These are phyloP conservation scores for Nycteola revayana DNA, from an alignment of 2,888 invertebrate genomes.

Conservation along the genomic window DNA sequence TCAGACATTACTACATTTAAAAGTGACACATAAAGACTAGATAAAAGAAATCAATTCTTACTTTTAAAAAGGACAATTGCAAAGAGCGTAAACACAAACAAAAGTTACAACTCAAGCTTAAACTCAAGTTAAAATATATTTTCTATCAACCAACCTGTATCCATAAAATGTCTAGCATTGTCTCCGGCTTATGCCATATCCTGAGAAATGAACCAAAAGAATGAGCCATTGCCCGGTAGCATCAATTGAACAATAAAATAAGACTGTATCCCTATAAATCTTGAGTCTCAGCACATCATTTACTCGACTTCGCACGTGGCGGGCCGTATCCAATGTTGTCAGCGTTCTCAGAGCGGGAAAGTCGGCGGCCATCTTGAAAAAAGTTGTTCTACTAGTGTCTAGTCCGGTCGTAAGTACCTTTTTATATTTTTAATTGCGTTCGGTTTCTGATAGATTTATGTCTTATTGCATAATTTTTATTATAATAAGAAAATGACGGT, in stretches of 20 bases:
- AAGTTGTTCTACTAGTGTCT: slow-evolving; percentile 55
- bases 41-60: too few species aligned
- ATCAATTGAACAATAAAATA: slow-evolving; percentile 28
- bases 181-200: too few species aligned
- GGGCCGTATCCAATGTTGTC: slow-evolving; percentile 51
- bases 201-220: too few species aligned
- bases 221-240: slow-evolving; percentile 22
- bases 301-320: slow-evolving; percentile 58
- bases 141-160: too few species aligned
- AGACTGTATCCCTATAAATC: slow-evolving; percentile 39
- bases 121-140: too few species aligned
- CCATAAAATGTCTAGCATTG: too few species aligned
- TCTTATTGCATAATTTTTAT: slow-evolving; percentile 27
- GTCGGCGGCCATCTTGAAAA: slow-evolving; percentile 64
- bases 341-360: slow-evolving; percentile 54
- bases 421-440: slow-evolving; percentile 38
- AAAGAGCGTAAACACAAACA: too few species aligned
- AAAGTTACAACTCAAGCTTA: too few species aligned
- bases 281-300: slow-evolving; percentile 40
- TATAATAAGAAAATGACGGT: not conserved
- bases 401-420: slow-evolving; percentile 32
- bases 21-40: too few species aligned
- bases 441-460: slow-evolving; percentile 32
- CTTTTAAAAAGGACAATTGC: too few species aligned
- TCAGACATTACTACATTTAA: too few species aligned